These are phyloP conservation scores for Epirrita christyi DNA, from an alignment of 2,888 invertebrate species.

Conservation along the genomic window DNA sequence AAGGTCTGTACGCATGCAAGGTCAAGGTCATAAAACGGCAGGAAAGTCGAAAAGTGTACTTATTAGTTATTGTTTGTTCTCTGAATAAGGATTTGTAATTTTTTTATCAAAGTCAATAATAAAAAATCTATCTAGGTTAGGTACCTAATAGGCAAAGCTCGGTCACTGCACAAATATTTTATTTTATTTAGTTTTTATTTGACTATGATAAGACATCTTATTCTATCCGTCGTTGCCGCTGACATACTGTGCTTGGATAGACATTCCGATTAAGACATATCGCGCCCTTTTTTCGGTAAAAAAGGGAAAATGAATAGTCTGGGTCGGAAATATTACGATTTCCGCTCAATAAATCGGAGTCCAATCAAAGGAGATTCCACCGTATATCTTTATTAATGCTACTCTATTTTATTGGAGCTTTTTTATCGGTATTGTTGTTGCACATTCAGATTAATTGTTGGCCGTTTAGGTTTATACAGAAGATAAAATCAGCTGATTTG, in stretches of 20 bases:
- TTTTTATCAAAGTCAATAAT: no score
- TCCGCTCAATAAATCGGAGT: slow-evolving; percentile 84
- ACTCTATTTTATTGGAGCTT: slow-evolving; percentile 80
- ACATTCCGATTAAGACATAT: slow-evolving; percentile 78
- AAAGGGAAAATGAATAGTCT: slow-evolving; percentile 82
- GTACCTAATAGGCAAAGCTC: no score
- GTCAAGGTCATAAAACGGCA: no score
- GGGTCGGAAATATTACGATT: slow-evolving; percentile 84
- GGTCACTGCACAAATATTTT: no score
- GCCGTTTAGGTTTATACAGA: slow-evolving; percentile 33
- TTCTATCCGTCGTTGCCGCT: neutral
- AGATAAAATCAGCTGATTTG: slow-evolving; percentile 1
- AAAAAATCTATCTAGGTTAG: no score
- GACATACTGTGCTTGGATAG: slow-evolving; percentile 49
- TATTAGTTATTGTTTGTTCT: no score
- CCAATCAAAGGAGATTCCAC: slow-evolving; percentile 81
- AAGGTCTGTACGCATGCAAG: no score
- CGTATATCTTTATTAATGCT: slow-evolving; percentile 82
- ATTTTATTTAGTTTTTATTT: no score
- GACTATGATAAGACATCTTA: no score
- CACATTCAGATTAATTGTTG: slow-evolving; percentile 72
- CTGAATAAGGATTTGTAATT: no score
- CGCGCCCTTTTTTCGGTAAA: slow-evolving; percentile 83
- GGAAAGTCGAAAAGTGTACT: no score
- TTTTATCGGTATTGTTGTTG: slow-evolving; percentile 76